A percentile compares a stretch with the other conserved stretches of the same genome.
phyloP scores from a whole-genome alignment of 2,888 invertebrate species.

The Caradrina kadenii region DNA sequence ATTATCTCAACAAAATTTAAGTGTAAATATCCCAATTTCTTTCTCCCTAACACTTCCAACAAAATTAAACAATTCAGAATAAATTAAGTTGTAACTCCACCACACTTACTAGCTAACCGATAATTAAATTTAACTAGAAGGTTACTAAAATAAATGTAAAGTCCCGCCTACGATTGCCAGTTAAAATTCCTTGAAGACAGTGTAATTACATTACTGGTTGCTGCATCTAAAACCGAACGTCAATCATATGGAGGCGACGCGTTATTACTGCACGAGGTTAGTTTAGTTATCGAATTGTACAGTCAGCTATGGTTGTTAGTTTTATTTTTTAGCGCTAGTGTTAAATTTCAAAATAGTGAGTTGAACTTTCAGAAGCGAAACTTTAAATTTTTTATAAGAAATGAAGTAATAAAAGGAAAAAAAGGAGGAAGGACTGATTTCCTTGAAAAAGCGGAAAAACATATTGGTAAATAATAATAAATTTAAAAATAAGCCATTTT shows the following conservation, averaged over 20 bases:
- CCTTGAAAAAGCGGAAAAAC: too few relatives aligned
- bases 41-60: too few relatives aligned
- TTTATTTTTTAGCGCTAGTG: conserved; percentile 4
- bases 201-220: conserved; percentile 76
- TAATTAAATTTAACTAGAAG: conserved; percentile 62
- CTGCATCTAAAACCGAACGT: conserved; percentile 74
- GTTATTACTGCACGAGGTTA: conserved; percentile 57
- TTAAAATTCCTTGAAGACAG: conserved; percentile 82
- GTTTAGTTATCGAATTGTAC: conserved; percentile 37
- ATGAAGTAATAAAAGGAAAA: not conserved
- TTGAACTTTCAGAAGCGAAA: not conserved
- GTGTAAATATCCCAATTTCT: not conserved
- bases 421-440: too few relatives aligned
- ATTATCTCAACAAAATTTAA: too few relatives aligned
- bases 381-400: too few relatives aligned
- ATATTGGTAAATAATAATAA: too few relatives aligned
- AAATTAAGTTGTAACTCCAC: conserved; percentile 57
- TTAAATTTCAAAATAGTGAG: not conserved
- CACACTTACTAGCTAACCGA: conserved; percentile 50
- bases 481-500: too few relatives aligned
- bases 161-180: conserved; percentile 72
- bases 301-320: conserved; percentile 25
- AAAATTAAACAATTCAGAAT: conserved; percentile 11
- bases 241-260: conserved; percentile 73
- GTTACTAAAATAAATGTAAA: conserved; percentile 62